Conservation (phyloP, 2,113 vertebrate species). For the Rhynchomys soricoides region DNA sequence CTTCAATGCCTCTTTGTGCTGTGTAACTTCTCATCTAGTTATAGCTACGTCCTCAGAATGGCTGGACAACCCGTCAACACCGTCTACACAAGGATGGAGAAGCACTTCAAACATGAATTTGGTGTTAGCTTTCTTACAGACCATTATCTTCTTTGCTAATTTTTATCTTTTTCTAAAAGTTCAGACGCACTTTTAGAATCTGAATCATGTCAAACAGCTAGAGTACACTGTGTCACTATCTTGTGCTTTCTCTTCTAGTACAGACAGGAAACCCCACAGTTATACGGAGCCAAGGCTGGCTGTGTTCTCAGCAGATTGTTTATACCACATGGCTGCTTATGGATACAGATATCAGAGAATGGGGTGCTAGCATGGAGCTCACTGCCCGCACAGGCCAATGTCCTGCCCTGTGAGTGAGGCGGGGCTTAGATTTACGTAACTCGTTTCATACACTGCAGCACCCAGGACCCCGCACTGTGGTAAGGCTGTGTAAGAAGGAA, state of each 20-base stretch:
- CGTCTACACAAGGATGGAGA: not conserved
- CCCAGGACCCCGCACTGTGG: not conserved
- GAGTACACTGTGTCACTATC: not conserved
- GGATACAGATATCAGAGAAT: not conserved
- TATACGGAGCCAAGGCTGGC: not conserved
- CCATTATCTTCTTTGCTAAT: too few relatives aligned
- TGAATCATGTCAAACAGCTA: not conserved
- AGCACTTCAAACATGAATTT: not conserved
- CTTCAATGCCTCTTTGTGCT: not conserved
- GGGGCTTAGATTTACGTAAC: not conserved
- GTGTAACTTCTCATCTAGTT: not conserved
- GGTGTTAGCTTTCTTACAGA: not conserved
- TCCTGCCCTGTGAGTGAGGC: not conserved
- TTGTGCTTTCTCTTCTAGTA: slow-evolving; percentile 5
- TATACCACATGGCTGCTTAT: not conserved
- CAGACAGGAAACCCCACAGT: not conserved
- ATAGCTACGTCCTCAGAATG: not conserved
- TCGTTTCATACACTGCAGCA: not conserved
- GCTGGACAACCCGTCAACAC: not conserved
- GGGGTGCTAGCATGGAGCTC: not conserved
- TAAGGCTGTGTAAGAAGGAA: not conserved
- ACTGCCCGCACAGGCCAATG: not conserved
- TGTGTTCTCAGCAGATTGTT: not conserved
- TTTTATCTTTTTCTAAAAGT: not conserved
- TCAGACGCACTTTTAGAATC: slow-evolving; percentile 6